phyloP scores from a whole-genome alignment of 23 tunicate genomes.

The Phallusia fumigata region DNA sequence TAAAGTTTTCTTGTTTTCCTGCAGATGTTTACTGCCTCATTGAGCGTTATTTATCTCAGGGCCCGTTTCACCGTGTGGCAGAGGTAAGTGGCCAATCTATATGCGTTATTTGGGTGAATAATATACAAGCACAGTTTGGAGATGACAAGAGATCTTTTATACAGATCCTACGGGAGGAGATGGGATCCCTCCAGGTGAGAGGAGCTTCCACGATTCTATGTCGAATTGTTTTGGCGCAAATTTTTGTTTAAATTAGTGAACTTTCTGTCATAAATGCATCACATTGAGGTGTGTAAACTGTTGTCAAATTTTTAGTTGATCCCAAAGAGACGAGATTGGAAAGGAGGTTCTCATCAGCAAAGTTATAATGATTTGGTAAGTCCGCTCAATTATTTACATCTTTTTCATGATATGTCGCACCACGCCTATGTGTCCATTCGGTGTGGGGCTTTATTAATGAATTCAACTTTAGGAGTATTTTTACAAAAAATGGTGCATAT shows the following conservation, averaged over 20 bases:
- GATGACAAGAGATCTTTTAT: not conserved
- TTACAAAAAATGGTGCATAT: too few species aligned
- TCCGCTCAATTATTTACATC: not conserved
- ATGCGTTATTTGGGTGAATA: not conserved
- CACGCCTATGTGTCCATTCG: too few species aligned
- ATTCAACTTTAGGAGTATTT: too few species aligned
- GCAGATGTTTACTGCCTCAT: conserved; percentile 1
- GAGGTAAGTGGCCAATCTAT: not conserved
- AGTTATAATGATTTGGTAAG: conserved; percentile 24
- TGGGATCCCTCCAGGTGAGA: not conserved
- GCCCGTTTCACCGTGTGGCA: not conserved
- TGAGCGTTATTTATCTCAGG: conserved; percentile 9
- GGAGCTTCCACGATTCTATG: not conserved
- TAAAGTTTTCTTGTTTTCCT: not conserved
- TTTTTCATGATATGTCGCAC: not conserved
- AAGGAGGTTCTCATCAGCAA: conserved; percentile 18
- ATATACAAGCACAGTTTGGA: not conserved
- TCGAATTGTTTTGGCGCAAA: not conserved
- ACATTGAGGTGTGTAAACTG: not conserved
- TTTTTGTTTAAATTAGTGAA: not conserved
- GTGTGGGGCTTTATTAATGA: too few species aligned
- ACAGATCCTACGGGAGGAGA: not conserved
- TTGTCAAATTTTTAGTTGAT: conserved; percentile 8
- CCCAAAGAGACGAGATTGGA: conserved; percentile 36
- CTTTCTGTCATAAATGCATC: too few species aligned